Base-by-base conservation (phyloP, 2,797 vertebrate genomes). In the Poeciliopsis paucimaculata region DNA sequence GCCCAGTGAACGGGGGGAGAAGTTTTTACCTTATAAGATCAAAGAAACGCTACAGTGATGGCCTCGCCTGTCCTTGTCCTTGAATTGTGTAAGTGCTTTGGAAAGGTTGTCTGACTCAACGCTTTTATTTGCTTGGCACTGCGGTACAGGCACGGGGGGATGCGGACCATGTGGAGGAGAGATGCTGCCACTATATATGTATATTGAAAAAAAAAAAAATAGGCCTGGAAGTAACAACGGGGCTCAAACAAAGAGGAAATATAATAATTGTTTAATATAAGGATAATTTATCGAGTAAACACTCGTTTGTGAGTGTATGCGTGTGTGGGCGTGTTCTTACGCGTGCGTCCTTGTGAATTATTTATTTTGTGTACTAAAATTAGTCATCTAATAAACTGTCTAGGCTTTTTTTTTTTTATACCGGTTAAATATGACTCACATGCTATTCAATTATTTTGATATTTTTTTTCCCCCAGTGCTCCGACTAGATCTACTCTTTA, bases 81-180 rank as follows among this genome's bases (percentile, higher is more conserved):
- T 96, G 95, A 93, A 93, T 95, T 93, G 93, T 94, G 95, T 94
- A 93, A 93, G 94, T 93, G 94, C 91, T 84, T 90, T 72, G 88
- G 91, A 94, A 95, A 95, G 95, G 96, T 96, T 95, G 94, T 95
- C 95, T 96, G 95, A 96, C 96, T 96, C 95, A 88, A 96, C 93
- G 93, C 87, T 95, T 95, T 96, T 95, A 94, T 96, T 94, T 93
- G 92, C 93, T 94, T 95, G 94, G 90, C 95, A 95, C 95, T 96
- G 95, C 95, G 91, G 95, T 95, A 94, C 91, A 91, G 87, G 84
- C 89, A 91, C 84, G 88, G 90, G 91, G 90, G 92, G 95, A 94
- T 95, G 94, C 94, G 92, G 94, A 94, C 91, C 94, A 92, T 93
- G 92, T 94, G 90, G 82, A 91, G 84, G 86, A 78, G 84, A 87